Percentiles rank a stretch among this genome's conserved stretches.
Evolutionary conservation across 2,113 vertebrate species (phyloP).

Genomic region (Megaleporinus macrocephalus): DNA sequence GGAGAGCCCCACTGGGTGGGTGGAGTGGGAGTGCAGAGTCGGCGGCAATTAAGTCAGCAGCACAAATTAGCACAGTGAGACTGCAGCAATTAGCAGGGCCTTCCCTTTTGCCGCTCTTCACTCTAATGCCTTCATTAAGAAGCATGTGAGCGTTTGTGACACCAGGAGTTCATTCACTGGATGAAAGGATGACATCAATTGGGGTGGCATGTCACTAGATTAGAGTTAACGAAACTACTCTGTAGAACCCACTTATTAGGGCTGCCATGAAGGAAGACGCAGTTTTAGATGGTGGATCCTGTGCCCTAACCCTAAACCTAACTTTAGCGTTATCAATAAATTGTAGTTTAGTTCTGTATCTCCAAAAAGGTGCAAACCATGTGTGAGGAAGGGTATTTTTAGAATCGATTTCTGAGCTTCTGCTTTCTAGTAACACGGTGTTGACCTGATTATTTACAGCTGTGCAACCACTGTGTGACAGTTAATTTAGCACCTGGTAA

Average conservation of each 20-base stretch:
- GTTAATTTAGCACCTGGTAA: background rate
- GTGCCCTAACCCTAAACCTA: background rate
- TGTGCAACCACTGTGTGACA: background rate
- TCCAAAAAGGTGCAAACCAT: too few relatives aligned
- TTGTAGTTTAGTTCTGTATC: too few relatives aligned
- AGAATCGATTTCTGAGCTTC: background rate
- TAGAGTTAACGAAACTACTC: background rate
- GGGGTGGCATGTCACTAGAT: background rate
- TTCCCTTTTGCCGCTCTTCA: slow-evolving; percentile 4
- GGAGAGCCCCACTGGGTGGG: slow-evolving; percentile 37
- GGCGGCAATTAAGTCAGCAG: slow-evolving; percentile 9
- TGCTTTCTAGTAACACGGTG: background rate
- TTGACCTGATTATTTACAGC: background rate
- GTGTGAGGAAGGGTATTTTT: background rate
- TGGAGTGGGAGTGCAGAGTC: slow-evolving; percentile 14
- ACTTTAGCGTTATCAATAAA: background rate
- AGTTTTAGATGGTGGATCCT: background rate
- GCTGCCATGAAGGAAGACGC: background rate
- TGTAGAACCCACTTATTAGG: background rate
- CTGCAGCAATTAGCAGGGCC: slow-evolving; percentile 40
- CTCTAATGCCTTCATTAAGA: slow-evolving; percentile 18
- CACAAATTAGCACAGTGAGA: slow-evolving; percentile 36
- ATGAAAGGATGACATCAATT: slow-evolving; percentile 23
- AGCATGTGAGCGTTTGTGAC: slow-evolving; percentile 21
- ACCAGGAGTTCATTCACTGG: slow-evolving; percentile 23